Conservation (phyloP, 2,113 vertebrate species). For the Zosterops lateralis region DNA sequence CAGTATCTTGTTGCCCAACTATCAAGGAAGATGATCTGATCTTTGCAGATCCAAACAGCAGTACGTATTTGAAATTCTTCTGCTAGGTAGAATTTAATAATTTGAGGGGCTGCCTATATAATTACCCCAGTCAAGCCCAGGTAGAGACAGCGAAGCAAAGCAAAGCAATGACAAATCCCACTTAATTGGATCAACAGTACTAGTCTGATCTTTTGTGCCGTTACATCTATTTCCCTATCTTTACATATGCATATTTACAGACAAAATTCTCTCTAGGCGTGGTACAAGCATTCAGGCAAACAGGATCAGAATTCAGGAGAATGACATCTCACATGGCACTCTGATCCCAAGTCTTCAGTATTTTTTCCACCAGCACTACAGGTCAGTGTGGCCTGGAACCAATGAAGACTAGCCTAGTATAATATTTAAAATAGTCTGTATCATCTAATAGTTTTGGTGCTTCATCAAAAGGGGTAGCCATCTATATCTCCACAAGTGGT, state of each 20-base stretch:
- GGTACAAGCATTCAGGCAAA: background rate
- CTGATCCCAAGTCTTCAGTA: background rate
- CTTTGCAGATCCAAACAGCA: background rate
- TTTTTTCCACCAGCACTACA: background rate
- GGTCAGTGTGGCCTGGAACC: background rate
- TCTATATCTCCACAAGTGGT: background rate
- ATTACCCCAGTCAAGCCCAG: background rate
- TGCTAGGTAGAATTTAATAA: background rate
- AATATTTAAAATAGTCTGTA: background rate
- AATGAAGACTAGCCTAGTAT: background rate
- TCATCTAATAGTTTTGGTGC: background rate
- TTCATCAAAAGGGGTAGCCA: background rate
- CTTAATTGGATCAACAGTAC: background rate
- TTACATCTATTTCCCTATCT: background rate
- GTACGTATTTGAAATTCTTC: background rate
- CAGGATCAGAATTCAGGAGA: background rate
- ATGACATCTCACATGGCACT: accelerated
- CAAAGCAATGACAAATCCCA: background rate
- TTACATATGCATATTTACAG: background rate
- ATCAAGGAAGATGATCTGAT: background rate
- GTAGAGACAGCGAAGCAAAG: background rate
- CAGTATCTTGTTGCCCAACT: background rate
- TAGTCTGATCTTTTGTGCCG: background rate
- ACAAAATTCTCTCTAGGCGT: background rate
- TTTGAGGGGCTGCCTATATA: background rate